Conservation (phyloP, 2,888 invertebrate genomes). For the Belgica antarctica region DNA sequence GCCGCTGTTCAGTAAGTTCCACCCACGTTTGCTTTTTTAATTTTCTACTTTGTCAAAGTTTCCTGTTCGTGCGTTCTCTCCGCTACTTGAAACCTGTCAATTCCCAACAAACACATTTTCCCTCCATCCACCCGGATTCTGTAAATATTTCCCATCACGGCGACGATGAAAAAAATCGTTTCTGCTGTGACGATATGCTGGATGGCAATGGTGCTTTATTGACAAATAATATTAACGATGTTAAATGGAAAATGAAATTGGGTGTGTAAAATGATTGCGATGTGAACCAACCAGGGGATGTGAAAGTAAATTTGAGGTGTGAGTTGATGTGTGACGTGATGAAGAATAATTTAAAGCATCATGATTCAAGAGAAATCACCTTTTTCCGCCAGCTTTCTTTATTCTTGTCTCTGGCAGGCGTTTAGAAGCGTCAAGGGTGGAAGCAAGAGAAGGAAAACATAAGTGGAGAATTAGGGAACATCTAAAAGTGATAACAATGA, state of each 20-base stretch:
- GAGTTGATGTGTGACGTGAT: slow-evolving; percentile 35
- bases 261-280: slow-evolving; percentile 31
- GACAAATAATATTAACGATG: slow-evolving; percentile 43
- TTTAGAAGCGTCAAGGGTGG: slow-evolving; percentile 17
- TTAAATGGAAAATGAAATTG: slow-evolving; percentile 43
- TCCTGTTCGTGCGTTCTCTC: slow-evolving; percentile 39
- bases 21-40: slow-evolving; percentile 39
- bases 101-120: slow-evolving; percentile 21
- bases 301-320: slow-evolving; percentile 8
- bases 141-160: slow-evolving; percentile 21
- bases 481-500: too few relatives aligned
- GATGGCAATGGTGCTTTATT: slow-evolving; percentile 32
- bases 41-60: slow-evolving; percentile 39
- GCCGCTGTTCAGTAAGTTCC: not conserved
- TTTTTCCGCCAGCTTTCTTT: too few relatives aligned
- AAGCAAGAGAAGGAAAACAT: not conserved
- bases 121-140: too few relatives aligned
- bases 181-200: slow-evolving; percentile 20
- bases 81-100: slow-evolving; percentile 40
- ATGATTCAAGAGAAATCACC: slow-evolving; percentile 22
- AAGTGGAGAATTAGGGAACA: too few relatives aligned
- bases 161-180: not conserved
- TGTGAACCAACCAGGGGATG: slow-evolving; percentile 12
- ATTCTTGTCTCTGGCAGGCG: not conserved
- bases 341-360: slow-evolving; percentile 38